Percentiles rank a stretch among this genome's conserved stretches.
These are phyloP conservation scores for Ursus arctos DNA, from an alignment of 2,113 vertebrate genomes.

Conservation along the genomic window DNA sequence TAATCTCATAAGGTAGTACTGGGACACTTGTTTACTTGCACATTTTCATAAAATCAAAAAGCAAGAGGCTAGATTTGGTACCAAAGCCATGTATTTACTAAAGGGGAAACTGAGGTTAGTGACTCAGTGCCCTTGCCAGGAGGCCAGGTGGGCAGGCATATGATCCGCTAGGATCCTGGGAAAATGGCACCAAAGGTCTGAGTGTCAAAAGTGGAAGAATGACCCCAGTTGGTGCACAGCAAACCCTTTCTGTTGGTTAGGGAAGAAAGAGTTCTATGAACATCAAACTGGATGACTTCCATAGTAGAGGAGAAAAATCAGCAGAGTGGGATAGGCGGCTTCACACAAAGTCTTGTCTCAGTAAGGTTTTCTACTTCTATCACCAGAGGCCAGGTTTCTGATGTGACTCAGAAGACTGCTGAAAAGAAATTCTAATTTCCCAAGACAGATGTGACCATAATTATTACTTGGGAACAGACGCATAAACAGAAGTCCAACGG, in stretches of 20 bases:
- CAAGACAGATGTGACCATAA: neutral
- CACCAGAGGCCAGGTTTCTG: neutral
- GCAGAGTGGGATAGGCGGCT: neutral
- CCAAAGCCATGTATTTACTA: neutral
- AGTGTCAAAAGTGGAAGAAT: neutral
- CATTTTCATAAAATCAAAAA: slow-evolving; percentile 37
- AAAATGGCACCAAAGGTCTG: neutral
- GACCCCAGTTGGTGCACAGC: neutral
- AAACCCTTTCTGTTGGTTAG: neutral
- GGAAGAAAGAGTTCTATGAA: neutral
- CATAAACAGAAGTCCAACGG: neutral
- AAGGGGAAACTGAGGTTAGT: slow-evolving; percentile 1
- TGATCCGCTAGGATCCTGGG: neutral
- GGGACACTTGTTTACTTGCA: neutral
- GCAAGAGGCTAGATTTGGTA: neutral
- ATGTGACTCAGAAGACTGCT: neutral
- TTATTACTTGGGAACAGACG: neutral
- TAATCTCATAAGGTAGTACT: neutral
- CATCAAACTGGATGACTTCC: neutral
- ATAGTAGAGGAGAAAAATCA: neutral
- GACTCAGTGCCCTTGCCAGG: neutral
- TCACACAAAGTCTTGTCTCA: neutral
- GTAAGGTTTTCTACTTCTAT: neutral
- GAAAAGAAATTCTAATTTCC: slow-evolving; percentile 15
- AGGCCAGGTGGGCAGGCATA: neutral